phyloP scores from a whole-genome alignment of 2,797 vertebrate species.

The Anguilla obscura region DNA sequence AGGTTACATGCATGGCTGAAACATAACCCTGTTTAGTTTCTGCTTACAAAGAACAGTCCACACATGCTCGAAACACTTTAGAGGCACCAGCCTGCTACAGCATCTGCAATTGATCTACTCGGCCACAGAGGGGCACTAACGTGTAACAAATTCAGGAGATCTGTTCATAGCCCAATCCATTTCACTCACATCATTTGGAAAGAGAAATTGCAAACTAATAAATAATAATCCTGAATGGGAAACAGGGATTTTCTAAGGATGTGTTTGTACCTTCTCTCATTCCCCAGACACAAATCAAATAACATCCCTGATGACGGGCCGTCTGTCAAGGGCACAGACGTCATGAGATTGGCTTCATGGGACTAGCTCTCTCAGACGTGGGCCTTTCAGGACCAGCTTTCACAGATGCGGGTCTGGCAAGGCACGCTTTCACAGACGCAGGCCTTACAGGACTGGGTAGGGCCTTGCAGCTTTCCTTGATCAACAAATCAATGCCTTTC shows the following conservation, averaged over 20 bases:
- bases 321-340: no score
- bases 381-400: background rate
- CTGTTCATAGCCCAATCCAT: background rate
- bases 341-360: background rate
- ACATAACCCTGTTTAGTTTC: background rate
- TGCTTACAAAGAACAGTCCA: background rate
- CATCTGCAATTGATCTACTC: background rate
- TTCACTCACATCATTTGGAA: background rate
- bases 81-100: background rate
- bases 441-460: background rate
- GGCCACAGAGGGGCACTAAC: background rate
- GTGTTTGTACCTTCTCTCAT: background rate
- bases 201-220: background rate
- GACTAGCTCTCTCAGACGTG: background rate
- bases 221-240: background rate
- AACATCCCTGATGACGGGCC: background rate
- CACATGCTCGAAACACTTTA: background rate
- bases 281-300: background rate
- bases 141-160: background rate
- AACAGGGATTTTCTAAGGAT: background rate
- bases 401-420: background rate
- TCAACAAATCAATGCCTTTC: background rate
- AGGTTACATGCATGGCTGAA: background rate
- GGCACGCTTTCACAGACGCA: background rate
- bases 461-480: background rate